Evolutionary conservation across 2,888 invertebrate genomes (phyloP).

Genomic region (Hemicrepidius hirtus): DNA sequence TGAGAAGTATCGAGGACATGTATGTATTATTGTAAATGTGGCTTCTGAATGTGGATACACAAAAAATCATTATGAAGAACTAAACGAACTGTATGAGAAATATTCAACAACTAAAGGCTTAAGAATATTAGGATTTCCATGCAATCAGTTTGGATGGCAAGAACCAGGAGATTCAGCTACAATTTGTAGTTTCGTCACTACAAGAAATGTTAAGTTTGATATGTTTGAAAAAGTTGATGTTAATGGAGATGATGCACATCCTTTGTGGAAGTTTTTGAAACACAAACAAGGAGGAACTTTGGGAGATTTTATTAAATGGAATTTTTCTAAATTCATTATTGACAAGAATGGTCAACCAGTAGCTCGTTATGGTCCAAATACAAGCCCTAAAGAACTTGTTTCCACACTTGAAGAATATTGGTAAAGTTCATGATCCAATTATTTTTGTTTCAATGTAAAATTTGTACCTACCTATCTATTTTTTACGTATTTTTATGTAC

Average conservation of each 20-base stretch:
- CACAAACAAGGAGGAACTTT: conserved; percentile 74
- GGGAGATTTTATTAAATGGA: conserved; percentile 88
- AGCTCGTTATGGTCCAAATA: conserved; percentile 78
- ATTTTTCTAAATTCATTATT: conserved; percentile 91
- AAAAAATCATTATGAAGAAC: conserved; percentile 87
- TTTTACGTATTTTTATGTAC: no score
- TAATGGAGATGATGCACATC: conserved; percentile 79
- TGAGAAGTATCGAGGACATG: conserved; percentile 87
- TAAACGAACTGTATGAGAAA: conserved; percentile 84
- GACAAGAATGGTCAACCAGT: conserved; percentile 83
- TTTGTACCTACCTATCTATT: no score
- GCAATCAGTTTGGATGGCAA: conserved; percentile 88
- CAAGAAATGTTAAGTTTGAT: conserved; percentile 81
- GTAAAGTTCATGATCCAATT: conserved; percentile 59
- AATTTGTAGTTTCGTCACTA: conserved; percentile 78
- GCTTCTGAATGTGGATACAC: conserved; percentile 92
- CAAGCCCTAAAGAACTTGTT: conserved; percentile 68
- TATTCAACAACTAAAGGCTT: conserved; percentile 83
- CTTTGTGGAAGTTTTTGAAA: conserved; percentile 81
- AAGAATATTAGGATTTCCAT: conserved; percentile 89
- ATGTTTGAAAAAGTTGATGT: conserved; percentile 84
- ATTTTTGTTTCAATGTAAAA: no score
- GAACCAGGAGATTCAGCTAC: conserved; percentile 80
- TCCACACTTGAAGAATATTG: conserved; percentile 68
- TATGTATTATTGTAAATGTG: conserved; percentile 91